Base-by-base conservation (phyloP, 2,797 vertebrate genomes). In the Tauraco hartlaubi region DNA sequence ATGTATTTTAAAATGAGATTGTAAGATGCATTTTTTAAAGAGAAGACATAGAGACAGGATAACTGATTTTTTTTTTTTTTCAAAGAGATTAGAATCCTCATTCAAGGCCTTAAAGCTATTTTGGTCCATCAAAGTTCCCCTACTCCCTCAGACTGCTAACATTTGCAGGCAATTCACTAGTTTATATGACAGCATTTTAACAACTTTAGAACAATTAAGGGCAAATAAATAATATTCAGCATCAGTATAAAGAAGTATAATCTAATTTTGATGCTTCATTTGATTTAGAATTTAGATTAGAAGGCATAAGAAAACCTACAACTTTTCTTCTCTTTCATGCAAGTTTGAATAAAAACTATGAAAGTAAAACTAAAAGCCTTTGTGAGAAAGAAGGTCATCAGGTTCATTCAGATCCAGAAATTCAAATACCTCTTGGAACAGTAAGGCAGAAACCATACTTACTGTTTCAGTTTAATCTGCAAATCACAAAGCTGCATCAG, bases 401-500 rank as follows among this genome's bases (percentile, higher is more conserved):
- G 85, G 62, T 81, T 93, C 55, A 78, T 88, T 94, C 62, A 78
- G 67, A 73, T 82, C 20, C 71, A 84, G 43, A 81, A 88, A 74
- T 74, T 87, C 52, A 74, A 82, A 82, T 72, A 11, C 11, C 3
- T 79, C 46, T 66, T 82, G 67, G 33, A 93, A 85, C 22, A 76
- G 49, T 23, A 43, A 68, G 41, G 75, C 25, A 80, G 84, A 87
- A 92, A 48, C 44, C 71, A n/a, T 52, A 66, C 39, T 81, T 84
- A 69, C 41, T 54, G 48, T 62, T 93, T 86, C 67, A 76, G 48
- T 82, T 93, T 85, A 82, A 88, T 77, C 88, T 89, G 80, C 44
- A 95, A 79, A 91, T 87, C 63, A 82, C 51, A 85, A 85, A 88
- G 46, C 74, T 86, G 52, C 61, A 89, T 89, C 54, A 82, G 71